Base-by-base conservation (phyloP, 1,140 invertebrate genomes). In the Platorchestia sp. region DNA sequence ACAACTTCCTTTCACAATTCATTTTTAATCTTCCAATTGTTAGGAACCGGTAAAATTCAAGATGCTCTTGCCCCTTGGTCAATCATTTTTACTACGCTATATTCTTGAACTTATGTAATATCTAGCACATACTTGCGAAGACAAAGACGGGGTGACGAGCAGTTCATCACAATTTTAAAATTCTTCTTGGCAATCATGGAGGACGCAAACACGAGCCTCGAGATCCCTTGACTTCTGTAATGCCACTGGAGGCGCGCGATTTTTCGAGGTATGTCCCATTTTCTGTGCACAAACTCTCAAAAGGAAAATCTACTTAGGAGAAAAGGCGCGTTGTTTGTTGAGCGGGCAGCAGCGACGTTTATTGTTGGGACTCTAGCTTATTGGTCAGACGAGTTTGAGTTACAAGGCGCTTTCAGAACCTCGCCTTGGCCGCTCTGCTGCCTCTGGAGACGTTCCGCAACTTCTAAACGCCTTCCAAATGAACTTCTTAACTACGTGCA, bases 191-290 rank as follows among this genome's bases (percentile, higher is more conserved):
- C 59, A 75, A 75, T 75, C 27, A 22, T 75, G 59, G 10, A 75
- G 14, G 59, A 36, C 59, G 59, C 59, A 75, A 75, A 36, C 27
- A 75, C 59, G 59, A 27, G 59, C 59, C 59, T 75, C 47, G 59
- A 14, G 59, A 10, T 75, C 14, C 59, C 59, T 27, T 41, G 87
- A 89, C 43, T 44, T 89, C 87, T 41, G 87, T 89, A 89, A 89
- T 89, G n/a, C 43, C 41, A 89, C 41, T 16, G 42, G 5, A 43
- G 91, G 44, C 3, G 45, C 45, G 91, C 44, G 91, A 93, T 93
- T 93, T 93, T 93, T 93, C 41, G 43, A 93, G 91, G 91, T 93
- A 47, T 93, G 91, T n/a, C 91, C 91, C 91, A 93, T 44, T 93
- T 93, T 47, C 45, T 47, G 36, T 42, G 43, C 44, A 44, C 41